phyloP scores from a whole-genome alignment of 2,113 vertebrate genomes.

The Pristiophorus japonicus region DNA sequence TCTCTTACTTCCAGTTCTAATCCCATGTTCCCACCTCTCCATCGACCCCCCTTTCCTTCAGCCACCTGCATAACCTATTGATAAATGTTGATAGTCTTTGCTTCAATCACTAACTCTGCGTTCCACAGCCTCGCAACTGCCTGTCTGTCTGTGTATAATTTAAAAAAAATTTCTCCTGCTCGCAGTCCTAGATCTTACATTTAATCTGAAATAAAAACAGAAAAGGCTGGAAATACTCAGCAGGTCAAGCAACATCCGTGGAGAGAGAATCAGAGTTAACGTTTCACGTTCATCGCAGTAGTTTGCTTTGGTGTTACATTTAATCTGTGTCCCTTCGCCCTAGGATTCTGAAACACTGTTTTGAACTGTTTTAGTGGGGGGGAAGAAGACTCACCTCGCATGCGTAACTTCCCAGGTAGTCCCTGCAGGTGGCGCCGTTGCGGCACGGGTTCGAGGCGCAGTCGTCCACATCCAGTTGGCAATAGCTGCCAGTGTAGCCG shows the following conservation, averaged over 20 bases:
- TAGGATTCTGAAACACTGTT: neutral
- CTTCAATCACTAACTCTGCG: neutral
- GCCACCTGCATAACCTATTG: neutral
- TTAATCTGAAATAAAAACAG: too few species aligned
- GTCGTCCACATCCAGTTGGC: constrained; percentile 72
- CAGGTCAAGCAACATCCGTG: too few species aligned
- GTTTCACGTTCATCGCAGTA: too few species aligned
- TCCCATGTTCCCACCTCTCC: neutral
- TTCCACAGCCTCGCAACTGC: neutral
- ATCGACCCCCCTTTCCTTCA: neutral
- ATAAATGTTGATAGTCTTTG: neutral
- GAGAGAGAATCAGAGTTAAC: too few species aligned
- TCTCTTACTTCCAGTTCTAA: neutral
- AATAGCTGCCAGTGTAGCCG: constrained; percentile 85
- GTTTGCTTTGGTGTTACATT: too few species aligned
- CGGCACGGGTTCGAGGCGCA: constrained; percentile 70
- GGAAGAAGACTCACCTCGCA: constrained; percentile 58
- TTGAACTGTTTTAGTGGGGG: neutral
- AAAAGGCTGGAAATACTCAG: too few species aligned
- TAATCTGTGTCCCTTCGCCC: neutral
- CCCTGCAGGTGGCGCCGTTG: constrained; percentile 65
- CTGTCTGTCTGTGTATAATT: neutral
- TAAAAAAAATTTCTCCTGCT: neutral
- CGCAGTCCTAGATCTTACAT: neutral
- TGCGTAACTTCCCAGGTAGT: constrained; percentile 62